These are phyloP conservation scores for Phoxinus phoxinus DNA, from an alignment of 2,113 vertebrate genomes.

Conservation along the genomic window DNA sequence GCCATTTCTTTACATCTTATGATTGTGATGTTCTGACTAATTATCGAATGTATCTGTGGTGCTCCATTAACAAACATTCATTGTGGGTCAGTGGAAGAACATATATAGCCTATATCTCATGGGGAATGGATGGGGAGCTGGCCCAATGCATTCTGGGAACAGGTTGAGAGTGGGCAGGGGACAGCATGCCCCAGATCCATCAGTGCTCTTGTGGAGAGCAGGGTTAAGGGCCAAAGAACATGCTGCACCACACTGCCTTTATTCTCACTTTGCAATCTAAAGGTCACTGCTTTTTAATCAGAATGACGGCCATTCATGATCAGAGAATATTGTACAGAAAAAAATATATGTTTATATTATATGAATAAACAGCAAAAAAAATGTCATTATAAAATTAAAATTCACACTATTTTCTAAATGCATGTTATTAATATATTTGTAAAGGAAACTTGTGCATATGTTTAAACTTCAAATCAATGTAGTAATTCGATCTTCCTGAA, in stretches of 20 bases:
- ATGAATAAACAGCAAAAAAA: not conserved
- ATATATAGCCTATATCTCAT: constrained; percentile 35
- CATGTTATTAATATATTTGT: not conserved
- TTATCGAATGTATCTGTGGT: not conserved
- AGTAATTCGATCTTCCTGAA: not conserved
- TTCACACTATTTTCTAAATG: not conserved
- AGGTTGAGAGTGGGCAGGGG: constrained; percentile 19
- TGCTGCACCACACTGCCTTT: constrained; percentile 3
- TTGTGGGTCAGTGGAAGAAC: constrained; percentile 45
- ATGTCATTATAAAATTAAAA: not conserved
- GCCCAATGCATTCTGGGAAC: constrained; percentile 35
- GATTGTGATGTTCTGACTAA: not conserved
- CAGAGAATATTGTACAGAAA: not conserved
- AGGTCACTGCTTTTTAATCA: constrained; percentile 39
- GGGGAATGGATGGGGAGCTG: constrained; percentile 19
- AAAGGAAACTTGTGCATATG: not conserved
- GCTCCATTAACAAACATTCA: constrained; percentile 37
- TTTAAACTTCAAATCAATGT: not conserved
- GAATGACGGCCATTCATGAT: not conserved
- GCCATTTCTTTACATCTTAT: not conserved
- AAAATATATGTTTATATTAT: not conserved
- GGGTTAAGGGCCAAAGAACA: constrained; percentile 34
- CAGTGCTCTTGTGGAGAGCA: constrained; percentile 31
- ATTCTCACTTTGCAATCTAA: constrained; percentile 8
- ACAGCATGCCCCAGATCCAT: constrained; percentile 44